Evolutionary conservation across 2,797 vertebrate species (phyloP), one percentile per base, ranked within the genome.

Genomic region (Sarcoramphus papa): DNA sequence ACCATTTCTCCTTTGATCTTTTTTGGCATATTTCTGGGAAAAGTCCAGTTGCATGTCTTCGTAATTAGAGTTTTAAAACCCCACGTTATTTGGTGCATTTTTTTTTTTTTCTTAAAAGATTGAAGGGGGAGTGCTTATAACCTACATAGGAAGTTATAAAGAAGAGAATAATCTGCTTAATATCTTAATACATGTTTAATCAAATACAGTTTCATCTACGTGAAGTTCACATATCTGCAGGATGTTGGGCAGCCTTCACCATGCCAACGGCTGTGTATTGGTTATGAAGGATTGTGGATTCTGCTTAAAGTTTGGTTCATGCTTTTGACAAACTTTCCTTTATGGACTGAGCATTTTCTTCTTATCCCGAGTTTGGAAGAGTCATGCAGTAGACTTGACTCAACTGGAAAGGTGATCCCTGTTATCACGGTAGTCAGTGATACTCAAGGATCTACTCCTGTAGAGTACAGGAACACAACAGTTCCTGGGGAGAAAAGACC

Each of bases 181-280:
- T 67, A 16, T 75, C 28, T 43, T 56, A 28, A 27, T 43, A 11
- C 4, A 2, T 54, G 14, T 64, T 68, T 8, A 7, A 64, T 31
- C 14, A 17, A 24, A 50, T 70, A 27, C 28, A 40, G 25, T 40
- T 73, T 67, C 4, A 63, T 47, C 17, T 53, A 10, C 1, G 8
- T 76, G 69, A n/a, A 67, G 28, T 8, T 84, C n/a, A 16, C 31
- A 1, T 11, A 40, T 16, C 57, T 63, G 51, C 43, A 67, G 75
- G n/a, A 9, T 75, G 20, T 28, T 65, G 62, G 67, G 57, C 40
- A 75, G 20, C 48, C 18, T 48, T 53, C 41, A 16, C 60, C 45
- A 27, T 0, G 0, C 24, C 0, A 0, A 35, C 22, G 53, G 33
- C 28, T 2, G 1, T 7, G 12, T 60, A 2, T 40, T 56, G 69